These are phyloP conservation scores for Hippocampus guttulatus DNA, from an alignment of 2,113 vertebrate genomes.

Conservation along the genomic window DNA sequence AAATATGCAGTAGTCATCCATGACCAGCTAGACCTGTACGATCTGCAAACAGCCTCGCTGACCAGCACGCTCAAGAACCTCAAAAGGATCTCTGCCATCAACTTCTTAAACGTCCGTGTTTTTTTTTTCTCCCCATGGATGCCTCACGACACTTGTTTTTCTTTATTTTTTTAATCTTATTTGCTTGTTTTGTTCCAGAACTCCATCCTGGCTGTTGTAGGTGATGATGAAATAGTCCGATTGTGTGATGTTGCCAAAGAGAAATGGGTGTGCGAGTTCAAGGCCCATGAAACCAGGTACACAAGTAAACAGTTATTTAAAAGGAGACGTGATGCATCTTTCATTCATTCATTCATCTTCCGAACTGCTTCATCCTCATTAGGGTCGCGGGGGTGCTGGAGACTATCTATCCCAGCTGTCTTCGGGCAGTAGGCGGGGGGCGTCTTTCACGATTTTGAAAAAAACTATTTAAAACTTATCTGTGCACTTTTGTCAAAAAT, in stretches of 20 bases:
- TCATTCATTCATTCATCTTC: too few relatives aligned
- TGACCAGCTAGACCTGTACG: slow-evolving; percentile 81
- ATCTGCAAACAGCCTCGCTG: slow-evolving; percentile 81
- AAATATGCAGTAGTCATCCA: slow-evolving; percentile 78
- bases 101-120: slow-evolving; percentile 84
- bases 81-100: slow-evolving; percentile 84
- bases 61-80: slow-evolving; percentile 75
- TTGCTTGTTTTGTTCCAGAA: slow-evolving; percentile 68
- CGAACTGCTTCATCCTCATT: too few relatives aligned
- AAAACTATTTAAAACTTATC: too few relatives aligned
- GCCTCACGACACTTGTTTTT: not conserved
- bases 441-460: too few relatives aligned
- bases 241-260: slow-evolving; percentile 77
- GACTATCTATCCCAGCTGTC: too few relatives aligned
- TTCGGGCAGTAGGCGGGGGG: too few relatives aligned
- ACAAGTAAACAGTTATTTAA: not conserved
- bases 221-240: slow-evolving; percentile 84
- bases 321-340: too few relatives aligned
- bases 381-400: too few relatives aligned
- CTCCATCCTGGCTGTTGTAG: slow-evolving; percentile 80
- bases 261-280: slow-evolving; percentile 83
- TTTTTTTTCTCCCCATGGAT: too few relatives aligned
- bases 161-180: not conserved
- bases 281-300: slow-evolving; percentile 94
- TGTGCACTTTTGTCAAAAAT: too few relatives aligned